Conservation (phyloP, 1,140 invertebrate species). For the Trichonephila clavata region DNA sequence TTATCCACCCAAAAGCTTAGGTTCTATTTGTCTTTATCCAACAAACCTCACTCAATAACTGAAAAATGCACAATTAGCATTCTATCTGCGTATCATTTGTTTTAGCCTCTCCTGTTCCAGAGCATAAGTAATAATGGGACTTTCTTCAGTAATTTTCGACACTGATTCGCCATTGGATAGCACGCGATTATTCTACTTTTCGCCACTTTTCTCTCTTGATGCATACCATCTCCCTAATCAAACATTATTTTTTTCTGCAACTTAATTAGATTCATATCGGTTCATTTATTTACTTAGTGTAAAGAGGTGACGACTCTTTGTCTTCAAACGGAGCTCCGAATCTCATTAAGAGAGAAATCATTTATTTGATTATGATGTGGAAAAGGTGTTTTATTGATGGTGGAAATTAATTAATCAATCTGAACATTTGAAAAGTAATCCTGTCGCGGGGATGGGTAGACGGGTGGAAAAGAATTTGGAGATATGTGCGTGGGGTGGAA, state of each 20-base stretch:
- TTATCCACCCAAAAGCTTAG: not conserved
- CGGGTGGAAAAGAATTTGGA: not conserved
- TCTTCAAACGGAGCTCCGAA: slow-evolving; percentile 25
- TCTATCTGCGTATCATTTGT: slow-evolving; percentile 2
- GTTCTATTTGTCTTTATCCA: slow-evolving; percentile 15
- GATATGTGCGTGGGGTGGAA: not conserved
- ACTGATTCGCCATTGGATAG: not conserved
- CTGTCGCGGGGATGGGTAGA: not conserved
- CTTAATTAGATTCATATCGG: slow-evolving; percentile 39
- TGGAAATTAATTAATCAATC: slow-evolving; percentile 40
- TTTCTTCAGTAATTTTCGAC: not conserved
- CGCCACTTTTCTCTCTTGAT: slow-evolving; percentile 7
- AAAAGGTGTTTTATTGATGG: slow-evolving; percentile 33
- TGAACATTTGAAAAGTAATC: slow-evolving; percentile 24
- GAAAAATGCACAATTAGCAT: slow-evolving; percentile 8
- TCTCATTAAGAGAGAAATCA: slow-evolving; percentile 18
- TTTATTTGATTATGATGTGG: slow-evolving; percentile 37
- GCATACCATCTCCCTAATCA: slow-evolving; percentile 3
- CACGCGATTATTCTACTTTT: not conserved
- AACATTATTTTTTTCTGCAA: not conserved
- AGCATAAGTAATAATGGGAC: not conserved
- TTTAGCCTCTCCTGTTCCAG: not conserved
- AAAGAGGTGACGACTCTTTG: slow-evolving; percentile 37
- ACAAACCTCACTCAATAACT: not conserved
- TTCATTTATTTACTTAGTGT: slow-evolving; percentile 37